Percentiles rank a stretch among this genome's conserved stretches.
These are phyloP conservation scores for Pachyramphus minor DNA, from an alignment of 2,113 vertebrate species.

Conservation along the genomic window DNA sequence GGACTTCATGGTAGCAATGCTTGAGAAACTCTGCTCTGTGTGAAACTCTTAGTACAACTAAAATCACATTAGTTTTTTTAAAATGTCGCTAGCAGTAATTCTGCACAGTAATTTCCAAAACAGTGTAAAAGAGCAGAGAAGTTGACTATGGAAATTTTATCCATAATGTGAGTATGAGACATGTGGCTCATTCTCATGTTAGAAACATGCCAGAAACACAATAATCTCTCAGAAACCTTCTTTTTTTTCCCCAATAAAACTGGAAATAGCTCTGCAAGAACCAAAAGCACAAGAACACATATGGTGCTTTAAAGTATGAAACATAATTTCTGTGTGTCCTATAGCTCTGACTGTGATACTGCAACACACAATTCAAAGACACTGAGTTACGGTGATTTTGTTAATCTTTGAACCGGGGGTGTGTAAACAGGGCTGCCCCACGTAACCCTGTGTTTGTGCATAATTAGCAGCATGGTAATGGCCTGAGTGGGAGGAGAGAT, in stretches of 20 bases:
- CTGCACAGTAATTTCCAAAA: background rate
- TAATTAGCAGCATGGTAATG: background rate
- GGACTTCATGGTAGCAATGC: background rate
- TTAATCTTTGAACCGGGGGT: background rate
- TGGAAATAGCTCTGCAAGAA: background rate
- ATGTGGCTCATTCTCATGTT: fast-evolving
- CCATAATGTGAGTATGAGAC: background rate
- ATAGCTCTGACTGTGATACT: background rate
- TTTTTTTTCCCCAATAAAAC: background rate
- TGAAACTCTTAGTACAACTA: background rate
- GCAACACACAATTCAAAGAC: background rate
- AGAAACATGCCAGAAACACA: background rate
- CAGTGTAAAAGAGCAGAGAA: background rate
- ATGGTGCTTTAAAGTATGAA: background rate
- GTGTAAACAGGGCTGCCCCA: background rate
- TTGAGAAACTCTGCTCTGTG: background rate
- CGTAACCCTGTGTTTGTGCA: background rate
- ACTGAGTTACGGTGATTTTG: fast-evolving
- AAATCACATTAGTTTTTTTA: background rate
- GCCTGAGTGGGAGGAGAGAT: background rate
- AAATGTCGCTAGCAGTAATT: background rate
- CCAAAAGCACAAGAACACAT: background rate
- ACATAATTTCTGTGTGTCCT: background rate
- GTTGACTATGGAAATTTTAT: background rate
- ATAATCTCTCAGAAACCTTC: background rate